A percentile compares a stretch with the other conserved stretches of the same genome.
Evolutionary conservation across 2,888 invertebrate genomes (phyloP).

Genomic region (Volucella inanis): DNA sequence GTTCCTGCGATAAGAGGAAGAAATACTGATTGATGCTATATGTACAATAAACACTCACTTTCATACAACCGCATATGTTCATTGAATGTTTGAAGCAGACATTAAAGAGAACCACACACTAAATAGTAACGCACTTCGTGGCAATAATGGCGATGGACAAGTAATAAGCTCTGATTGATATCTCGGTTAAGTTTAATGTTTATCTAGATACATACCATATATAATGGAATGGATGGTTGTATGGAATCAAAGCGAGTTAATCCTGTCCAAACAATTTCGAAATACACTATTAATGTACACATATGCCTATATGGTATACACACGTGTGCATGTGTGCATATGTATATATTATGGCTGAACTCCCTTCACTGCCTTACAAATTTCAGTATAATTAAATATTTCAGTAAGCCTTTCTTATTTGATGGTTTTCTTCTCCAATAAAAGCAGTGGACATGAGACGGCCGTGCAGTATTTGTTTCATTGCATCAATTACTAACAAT

Average conservation of each 20-base stretch:
- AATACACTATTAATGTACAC: not conserved
- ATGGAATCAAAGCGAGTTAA: constrained; percentile 8
- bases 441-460: too few relatives aligned
- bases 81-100: constrained; percentile 18
- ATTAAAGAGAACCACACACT: constrained; percentile 16
- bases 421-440: too few relatives aligned
- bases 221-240: not conserved
- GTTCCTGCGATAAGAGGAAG: constrained; percentile 23
- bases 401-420: too few relatives aligned
- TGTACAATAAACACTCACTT: constrained; percentile 26
- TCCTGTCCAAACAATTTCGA: constrained; percentile 1
- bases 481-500: too few relatives aligned
- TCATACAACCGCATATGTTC: not conserved
- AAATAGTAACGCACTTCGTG: constrained; percentile 5
- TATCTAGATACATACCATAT: constrained; percentile 2
- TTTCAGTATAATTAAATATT: too few relatives aligned
- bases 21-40: constrained; percentile 50
- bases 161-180: not conserved
- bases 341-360: too few relatives aligned
- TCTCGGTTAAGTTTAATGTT: not conserved
- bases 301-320: too few relatives aligned
- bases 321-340: too few relatives aligned
- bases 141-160: not conserved
- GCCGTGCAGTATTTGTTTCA: too few relatives aligned
- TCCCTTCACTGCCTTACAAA: too few relatives aligned